These are phyloP conservation scores for Mastomys coucha DNA, from an alignment of 2,113 vertebrate genomes.

Conservation along the genomic window DNA sequence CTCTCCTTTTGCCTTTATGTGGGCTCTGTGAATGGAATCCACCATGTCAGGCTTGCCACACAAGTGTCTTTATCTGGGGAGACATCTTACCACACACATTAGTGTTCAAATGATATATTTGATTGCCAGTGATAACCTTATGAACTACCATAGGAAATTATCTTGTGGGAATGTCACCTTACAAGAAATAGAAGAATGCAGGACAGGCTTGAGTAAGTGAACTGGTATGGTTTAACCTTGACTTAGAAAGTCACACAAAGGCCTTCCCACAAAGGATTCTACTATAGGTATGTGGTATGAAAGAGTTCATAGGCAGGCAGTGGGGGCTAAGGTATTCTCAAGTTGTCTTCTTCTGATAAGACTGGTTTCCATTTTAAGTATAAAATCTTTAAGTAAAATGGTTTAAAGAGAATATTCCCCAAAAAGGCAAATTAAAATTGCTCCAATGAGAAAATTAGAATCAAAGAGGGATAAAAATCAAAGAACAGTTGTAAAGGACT, in stretches of 20 bases:
- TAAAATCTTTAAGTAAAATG: background rate
- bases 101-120: background rate
- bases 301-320: background rate
- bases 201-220: background rate
- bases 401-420: background rate
- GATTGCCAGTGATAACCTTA: background rate
- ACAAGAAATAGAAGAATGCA: background rate
- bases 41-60: background rate
- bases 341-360: background rate
- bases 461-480: background rate
- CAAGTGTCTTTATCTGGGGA: background rate
- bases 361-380: constrained; percentile 16
- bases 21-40: background rate
- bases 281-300: background rate
- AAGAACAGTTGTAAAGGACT: background rate
- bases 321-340: background rate
- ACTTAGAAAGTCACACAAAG: background rate
- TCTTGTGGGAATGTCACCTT: background rate
- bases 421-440: background rate
- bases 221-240: background rate
- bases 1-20: background rate
- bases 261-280: background rate
- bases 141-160: background rate
- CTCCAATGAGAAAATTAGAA: background rate
- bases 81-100: background rate